These are phyloP conservation scores for Pelecanus crispus DNA, from an alignment of 2,113 vertebrate genomes.

Conservation along the genomic window DNA sequence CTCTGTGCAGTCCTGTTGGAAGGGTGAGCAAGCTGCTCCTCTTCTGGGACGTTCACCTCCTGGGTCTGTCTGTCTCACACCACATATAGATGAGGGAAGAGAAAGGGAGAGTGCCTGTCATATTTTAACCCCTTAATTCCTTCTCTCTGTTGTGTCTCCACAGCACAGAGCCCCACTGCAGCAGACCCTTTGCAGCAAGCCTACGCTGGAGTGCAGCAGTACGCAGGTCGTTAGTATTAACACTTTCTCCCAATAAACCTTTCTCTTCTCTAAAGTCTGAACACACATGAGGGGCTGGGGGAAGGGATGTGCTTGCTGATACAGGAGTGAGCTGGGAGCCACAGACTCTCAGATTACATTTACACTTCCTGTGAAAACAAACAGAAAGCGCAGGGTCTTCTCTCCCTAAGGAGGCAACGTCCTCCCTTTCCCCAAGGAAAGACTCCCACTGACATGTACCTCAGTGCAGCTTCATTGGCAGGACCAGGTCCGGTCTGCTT, in stretches of 20 bases:
- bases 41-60: background rate
- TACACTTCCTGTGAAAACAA: background rate
- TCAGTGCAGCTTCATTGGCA: background rate
- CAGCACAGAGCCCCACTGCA: slow-evolving; percentile 98
- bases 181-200: slow-evolving; percentile 98
- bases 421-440: background rate
- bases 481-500: background rate
- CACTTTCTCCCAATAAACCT: slow-evolving; percentile 65
- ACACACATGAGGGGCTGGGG: background rate
- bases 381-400: background rate
- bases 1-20: background rate
- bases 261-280: slow-evolving; percentile 17
- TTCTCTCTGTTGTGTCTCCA: slow-evolving; percentile 71
- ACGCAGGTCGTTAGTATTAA: slow-evolving; percentile 97
- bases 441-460: background rate
- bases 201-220: slow-evolving; percentile 99
- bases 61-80: background rate
- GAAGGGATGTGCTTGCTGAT: background rate
- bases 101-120: background rate
- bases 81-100: background rate
- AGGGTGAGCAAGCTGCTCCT: background rate
- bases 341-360: background rate
- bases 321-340: accelerated
- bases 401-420: background rate
- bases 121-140: slow-evolving; percentile 3